Conservation (phyloP, 2,888 invertebrate species). For the Leptinotarsa tumamoca region DNA sequence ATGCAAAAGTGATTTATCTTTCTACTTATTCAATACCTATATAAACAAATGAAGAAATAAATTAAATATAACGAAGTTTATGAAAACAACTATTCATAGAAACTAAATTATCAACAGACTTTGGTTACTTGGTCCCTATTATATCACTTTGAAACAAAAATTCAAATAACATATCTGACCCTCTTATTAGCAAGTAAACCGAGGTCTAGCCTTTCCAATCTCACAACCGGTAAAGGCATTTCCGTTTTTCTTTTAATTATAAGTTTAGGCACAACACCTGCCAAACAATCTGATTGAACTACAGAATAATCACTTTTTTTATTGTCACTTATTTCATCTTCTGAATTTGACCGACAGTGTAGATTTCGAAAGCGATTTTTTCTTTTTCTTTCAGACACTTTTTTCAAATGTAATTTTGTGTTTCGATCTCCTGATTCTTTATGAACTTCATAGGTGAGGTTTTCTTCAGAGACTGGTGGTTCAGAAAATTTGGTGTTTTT, state of each 20-base stretch:
- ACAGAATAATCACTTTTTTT: conserved; percentile 55
- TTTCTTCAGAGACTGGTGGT: conserved; percentile 23
- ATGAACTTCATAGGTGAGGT: conserved; percentile 46
- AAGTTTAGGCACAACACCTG: conserved; percentile 57
- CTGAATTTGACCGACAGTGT: conserved; percentile 45
- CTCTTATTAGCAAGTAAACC: conserved; percentile 46
- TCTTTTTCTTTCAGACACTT: conserved; percentile 49
- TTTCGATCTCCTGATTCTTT: conserved; percentile 40
- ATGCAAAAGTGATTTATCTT: background rate
- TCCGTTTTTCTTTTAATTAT: conserved; percentile 59
- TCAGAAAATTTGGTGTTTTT: conserved; percentile 38
- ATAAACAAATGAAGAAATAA: conserved; percentile 22
- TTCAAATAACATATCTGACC: conserved; percentile 37
- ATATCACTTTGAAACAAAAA: conserved; percentile 43
- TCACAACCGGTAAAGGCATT: conserved; percentile 56
- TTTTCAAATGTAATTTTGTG: conserved; percentile 52
- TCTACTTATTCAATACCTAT: background rate
- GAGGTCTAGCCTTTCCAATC: conserved; percentile 54
- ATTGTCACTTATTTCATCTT: conserved; percentile 42
- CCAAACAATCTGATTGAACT: conserved; percentile 51
- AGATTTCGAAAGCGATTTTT: conserved; percentile 52
- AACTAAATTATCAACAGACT: conserved; percentile 32
- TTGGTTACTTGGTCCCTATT: conserved; percentile 54
- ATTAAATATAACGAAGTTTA: conserved; percentile 10
- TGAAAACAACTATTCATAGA: conserved; percentile 19